Percentiles rank a stretch among this genome's conserved stretches.
These are phyloP conservation scores for Porites rus DNA, from an alignment of 92 coral and sea anemone genomes.

Conservation along the genomic window DNA sequence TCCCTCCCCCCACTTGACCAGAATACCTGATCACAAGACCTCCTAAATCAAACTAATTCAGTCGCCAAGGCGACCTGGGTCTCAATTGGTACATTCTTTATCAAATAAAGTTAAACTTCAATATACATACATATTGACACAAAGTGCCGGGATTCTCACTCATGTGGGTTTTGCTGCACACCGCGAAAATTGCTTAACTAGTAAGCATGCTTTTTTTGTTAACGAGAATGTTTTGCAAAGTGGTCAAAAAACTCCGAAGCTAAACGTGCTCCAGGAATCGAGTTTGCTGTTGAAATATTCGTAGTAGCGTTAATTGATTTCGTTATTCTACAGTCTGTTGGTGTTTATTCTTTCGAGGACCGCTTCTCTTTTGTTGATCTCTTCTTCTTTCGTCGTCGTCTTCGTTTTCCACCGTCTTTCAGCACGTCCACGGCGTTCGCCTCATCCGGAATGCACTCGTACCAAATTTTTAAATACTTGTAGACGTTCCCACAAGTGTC, in stretches of 20 bases:
- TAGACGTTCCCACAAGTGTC: conserved; percentile 96
- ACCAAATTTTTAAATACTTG: conserved; percentile 99
- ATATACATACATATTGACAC: conserved; percentile 98
- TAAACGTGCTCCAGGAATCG: conserved; percentile 61
- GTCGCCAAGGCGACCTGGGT: conserved; percentile 75
- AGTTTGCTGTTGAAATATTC: conserved; percentile 51
- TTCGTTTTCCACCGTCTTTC: conserved; percentile 96
- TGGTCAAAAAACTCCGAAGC: conserved; percentile 55
- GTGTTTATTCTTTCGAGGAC: conserved; percentile 74
- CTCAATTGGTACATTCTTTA: conserved; percentile 81
- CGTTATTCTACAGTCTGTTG: conserved; percentile 51
- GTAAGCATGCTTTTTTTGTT: conserved; percentile 75
- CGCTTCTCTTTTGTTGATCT: conserved; percentile 98
- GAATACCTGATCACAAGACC: conserved; percentile 45
- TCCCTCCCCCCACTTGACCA: conserved; percentile 33
- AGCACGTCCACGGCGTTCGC: conserved; percentile 98
- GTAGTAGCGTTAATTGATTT: conserved; percentile 48
- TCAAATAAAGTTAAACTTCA: conserved; percentile 95
- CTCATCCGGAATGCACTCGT: conserved; percentile 99
- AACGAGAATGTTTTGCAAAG: conserved; percentile 59
- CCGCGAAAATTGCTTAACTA: conserved; percentile 86
- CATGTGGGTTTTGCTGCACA: conserved; percentile 75
- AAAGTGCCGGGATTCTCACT: conserved; percentile 69
- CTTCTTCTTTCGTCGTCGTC: conserved; percentile 96
- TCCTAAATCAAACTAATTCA: conserved; percentile 76